Evolutionary conservation across 2,797 vertebrate species (phyloP), one percentile per base, ranked within the genome.

Genomic region (Percopsis omiscomaycus): DNA sequence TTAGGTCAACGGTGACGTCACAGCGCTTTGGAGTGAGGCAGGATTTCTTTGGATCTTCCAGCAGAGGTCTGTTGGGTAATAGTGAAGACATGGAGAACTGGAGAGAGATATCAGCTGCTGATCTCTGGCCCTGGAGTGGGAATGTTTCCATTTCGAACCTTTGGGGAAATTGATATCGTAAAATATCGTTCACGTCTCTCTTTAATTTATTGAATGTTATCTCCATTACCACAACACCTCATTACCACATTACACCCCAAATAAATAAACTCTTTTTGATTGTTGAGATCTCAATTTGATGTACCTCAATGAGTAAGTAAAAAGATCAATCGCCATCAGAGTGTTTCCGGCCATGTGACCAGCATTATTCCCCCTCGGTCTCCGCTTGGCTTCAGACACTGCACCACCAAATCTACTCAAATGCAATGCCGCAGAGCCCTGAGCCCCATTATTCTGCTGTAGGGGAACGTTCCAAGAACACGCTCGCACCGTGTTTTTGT

Each of bases 1-100:
- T 64, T 90, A 85, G 89, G 85, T 90, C 86, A 89, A 74, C 3
- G 63, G 73, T 46, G 50, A 81, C 64, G 78, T 85, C 82, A 78
- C 61, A 55, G 63, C 29, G 46, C 42, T 81, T 81, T 68, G 71
- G 64, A 82, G 71, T 15, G 27, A 82, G 61, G 70, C 72, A 73
- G 69, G 52, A 61, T 76, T 83, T 78, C 83, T 82, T 74, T 61
- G 62, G 69, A 66, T 64, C 50, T 81, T 66, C 61, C 75, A 61
- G 71, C 49, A 68, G 71, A 75, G 79, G 56, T 73, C 71, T 79
- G 61, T 59, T 9, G 22, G n/a, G 67, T 81, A 66, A 55, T 28
- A 62, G 59, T 55, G 59, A 59, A 70, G 68, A 75, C 14, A 61
- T 0, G 12, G 30, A 4, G 49, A 32, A 27, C 42, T 8, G 14